Conservation (phyloP, 2,113 vertebrate species). For the Oreocharis arfaki region DNA sequence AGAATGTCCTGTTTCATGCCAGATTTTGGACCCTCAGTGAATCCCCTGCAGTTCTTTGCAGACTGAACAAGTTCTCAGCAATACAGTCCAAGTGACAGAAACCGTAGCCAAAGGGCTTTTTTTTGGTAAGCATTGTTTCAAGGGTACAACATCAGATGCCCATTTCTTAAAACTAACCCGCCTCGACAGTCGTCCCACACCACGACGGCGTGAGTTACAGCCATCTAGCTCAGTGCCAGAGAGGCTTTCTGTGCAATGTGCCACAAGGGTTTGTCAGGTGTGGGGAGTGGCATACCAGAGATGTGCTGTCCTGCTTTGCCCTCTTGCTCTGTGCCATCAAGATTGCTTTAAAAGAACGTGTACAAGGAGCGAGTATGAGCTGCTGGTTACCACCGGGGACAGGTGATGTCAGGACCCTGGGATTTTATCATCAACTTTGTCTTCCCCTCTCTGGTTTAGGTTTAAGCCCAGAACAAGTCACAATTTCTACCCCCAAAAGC, state of each 20-base stretch:
- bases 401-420: background rate
- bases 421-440: background rate
- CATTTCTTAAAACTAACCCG: background rate
- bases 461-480: background rate
- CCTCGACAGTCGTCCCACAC: background rate
- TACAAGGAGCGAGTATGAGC: background rate
- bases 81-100: background rate
- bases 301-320: background rate
- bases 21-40: background rate
- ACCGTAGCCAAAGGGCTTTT: background rate
- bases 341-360: accelerated
- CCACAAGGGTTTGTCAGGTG: background rate
- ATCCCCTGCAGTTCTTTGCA: background rate
- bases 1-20: background rate
- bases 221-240: background rate
- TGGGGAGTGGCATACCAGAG: background rate
- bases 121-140: background rate
- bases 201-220: background rate
- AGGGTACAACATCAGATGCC: accelerated
- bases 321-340: background rate
- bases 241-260: background rate
- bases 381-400: background rate
- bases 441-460: background rate
- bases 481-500: background rate
- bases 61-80: background rate